Conservation (phyloP, 2,113 vertebrate genomes). For the Hemichromis elongatus region DNA sequence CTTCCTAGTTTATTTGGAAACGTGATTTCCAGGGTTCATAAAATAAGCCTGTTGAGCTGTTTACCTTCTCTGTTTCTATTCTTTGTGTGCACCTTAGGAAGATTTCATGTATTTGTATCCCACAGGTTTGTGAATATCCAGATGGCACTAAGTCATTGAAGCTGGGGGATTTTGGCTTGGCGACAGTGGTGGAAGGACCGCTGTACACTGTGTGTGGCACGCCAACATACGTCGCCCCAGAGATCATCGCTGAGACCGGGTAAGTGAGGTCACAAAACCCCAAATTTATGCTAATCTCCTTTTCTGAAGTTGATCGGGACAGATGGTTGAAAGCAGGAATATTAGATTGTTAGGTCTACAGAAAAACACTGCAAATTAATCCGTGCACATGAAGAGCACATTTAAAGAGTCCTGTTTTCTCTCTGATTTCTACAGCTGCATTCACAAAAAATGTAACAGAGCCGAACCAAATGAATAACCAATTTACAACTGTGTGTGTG, state of each 20-base stretch:
- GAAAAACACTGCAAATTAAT: background rate
- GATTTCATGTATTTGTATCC: background rate
- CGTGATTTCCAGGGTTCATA: fast-evolving
- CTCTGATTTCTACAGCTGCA: background rate
- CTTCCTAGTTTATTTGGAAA: background rate
- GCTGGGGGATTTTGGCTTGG: constrained; percentile 93
- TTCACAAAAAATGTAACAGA: background rate
- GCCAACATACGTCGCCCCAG: constrained; percentile 94
- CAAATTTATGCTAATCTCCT: background rate
- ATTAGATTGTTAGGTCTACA: background rate
- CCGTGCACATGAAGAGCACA: background rate
- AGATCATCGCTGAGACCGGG: constrained; percentile 98
- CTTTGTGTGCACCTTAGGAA: background rate
- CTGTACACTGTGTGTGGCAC: constrained; percentile 95
- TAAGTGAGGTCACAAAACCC: constrained; percentile 50
- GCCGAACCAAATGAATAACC: background rate
- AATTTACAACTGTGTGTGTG: background rate
- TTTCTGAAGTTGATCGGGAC: background rate
- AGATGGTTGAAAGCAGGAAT: background rate
- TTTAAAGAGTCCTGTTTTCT: background rate
- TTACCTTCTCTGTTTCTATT: background rate
- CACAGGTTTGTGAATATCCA: constrained; percentile 91
- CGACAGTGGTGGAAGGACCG: constrained; percentile 91
- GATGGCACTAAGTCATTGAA: constrained; percentile 97
- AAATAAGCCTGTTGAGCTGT: background rate